Evolutionary conservation across 1,140 invertebrate genomes (phyloP).

Genomic region (Caenorhabditis remanei): DNA sequence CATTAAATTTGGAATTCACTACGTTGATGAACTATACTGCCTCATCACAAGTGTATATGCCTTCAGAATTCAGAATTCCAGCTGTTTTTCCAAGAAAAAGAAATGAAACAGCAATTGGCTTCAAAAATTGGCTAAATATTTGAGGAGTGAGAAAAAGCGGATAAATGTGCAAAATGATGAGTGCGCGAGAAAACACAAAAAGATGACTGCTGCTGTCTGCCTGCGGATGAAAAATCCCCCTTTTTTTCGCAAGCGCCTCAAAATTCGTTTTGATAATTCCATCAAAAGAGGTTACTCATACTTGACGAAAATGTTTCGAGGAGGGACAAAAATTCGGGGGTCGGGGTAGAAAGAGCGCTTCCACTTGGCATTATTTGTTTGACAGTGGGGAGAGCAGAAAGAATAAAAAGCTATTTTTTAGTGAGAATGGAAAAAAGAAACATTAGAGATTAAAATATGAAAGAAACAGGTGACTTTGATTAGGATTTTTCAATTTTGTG

Average conservation of each 20-base stretch:
- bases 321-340: background rate
- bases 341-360: background rate
- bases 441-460: background rate
- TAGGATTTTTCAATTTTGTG: background rate
- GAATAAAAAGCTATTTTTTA: no score
- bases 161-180: conserved; percentile 41
- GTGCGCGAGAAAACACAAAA: background rate
- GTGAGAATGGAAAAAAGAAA: background rate
- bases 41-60: no score
- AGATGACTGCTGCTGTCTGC: background rate
- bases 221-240: background rate
- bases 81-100: no score
- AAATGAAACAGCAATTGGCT: background rate
- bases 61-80: no score
- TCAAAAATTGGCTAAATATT: conserved; percentile 14
- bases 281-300: conserved; percentile 33
- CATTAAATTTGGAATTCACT: no score
- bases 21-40: no score
- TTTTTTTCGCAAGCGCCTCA: background rate
- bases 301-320: conserved; percentile 38
- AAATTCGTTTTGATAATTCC: conserved; percentile 38
- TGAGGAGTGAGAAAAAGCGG: conserved; percentile 14
- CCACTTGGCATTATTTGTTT: conserved; percentile 52
- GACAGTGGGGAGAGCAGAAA: background rate
- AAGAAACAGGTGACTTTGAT: no score